A percentile compares a stretch with the other conserved stretches of the same genome.
phyloP scores from a whole-genome alignment of 53 echinoderm and acorn worm genomes.

The Arbacia lixula region DNA sequence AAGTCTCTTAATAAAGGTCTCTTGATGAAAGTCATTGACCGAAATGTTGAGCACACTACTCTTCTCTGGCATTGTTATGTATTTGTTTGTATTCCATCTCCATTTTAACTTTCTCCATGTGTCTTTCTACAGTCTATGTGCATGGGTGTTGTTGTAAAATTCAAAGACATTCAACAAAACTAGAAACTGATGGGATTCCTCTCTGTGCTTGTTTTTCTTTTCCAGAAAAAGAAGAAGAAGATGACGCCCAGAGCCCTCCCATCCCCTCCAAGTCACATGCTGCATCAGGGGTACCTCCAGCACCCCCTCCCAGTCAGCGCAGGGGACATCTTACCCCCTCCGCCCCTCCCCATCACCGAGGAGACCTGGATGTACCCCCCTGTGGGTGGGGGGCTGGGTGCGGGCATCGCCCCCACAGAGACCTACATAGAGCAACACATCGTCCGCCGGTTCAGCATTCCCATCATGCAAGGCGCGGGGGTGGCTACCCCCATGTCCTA shows the following conservation, averaged over 20 bases:
- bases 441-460: constrained; percentile 81
- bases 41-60: too few relatives aligned
- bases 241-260: constrained; percentile 48
- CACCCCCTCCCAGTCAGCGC: constrained; percentile 14
- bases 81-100: too few relatives aligned
- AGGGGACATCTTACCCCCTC: neutral
- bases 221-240: constrained; percentile 61
- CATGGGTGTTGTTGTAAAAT: too few relatives aligned
- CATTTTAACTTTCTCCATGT: too few relatives aligned
- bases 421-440: constrained; percentile 95
- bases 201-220: too few relatives aligned
- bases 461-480: constrained; percentile 22
- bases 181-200: too few relatives aligned
- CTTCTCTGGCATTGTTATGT: too few relatives aligned
- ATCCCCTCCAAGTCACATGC: neutral
- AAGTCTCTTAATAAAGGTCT: too few relatives aligned
- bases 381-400: constrained; percentile 52
- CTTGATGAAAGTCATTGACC: too few relatives aligned
- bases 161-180: too few relatives aligned
- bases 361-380: constrained; percentile 55
- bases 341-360: constrained; percentile 51
- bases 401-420: constrained; percentile 75
- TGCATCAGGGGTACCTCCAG: neutral
- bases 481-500: constrained; percentile 22
- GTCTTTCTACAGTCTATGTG: too few relatives aligned